Evolutionary conservation across 64 coral and sea anemone genomes (phyloP), one percentile per base, ranked within the genome.

Genomic region (Stichodactyla mertensii): DNA sequence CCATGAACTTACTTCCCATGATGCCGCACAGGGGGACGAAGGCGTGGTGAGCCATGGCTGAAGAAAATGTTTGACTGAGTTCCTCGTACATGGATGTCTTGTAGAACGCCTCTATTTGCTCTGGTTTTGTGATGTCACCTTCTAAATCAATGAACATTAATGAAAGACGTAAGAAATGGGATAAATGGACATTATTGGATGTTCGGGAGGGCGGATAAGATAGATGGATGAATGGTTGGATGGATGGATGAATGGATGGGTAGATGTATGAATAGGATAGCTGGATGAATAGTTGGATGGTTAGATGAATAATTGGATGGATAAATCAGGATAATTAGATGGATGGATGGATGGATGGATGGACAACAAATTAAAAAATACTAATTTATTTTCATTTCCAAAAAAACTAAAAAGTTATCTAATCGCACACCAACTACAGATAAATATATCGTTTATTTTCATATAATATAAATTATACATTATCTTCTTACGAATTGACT

Each of bases 1-100:
- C 89, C 86, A 98, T 98, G 59, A 89, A 98, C 19, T 94, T 98
- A 57, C 90, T 89, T 61, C 95, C 95, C 89, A 98, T 94, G 57
- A 94, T 92, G 23, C 92, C 92, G 70, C 95, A 98, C 16, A 98
- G 57, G 16, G 95, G 92, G 0, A 98, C 87, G 78, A 87, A 98
- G 2, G 89, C 92, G 85, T 94, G 89, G 53, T 98, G 92, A 13
- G 95, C 92, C 85, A 98, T 94, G 11, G 95, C 89, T 15, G 95
- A 80, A 4, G 84, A 87, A 87, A 98, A 98, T 3, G 95, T 98
- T 80, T 92, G 85, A 54, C 90, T 92, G 4, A 98, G 80, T 54
- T 98, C 95, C 6, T 98, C 80, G 57, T 92, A 94, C 52, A 86
- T 88, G 0, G 95, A 88, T 12, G 89, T 84, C 80, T 94, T 90